Evolutionary conservation across 2,888 invertebrate genomes (phyloP).

Genomic region (Hirudinaria manillensis): DNA sequence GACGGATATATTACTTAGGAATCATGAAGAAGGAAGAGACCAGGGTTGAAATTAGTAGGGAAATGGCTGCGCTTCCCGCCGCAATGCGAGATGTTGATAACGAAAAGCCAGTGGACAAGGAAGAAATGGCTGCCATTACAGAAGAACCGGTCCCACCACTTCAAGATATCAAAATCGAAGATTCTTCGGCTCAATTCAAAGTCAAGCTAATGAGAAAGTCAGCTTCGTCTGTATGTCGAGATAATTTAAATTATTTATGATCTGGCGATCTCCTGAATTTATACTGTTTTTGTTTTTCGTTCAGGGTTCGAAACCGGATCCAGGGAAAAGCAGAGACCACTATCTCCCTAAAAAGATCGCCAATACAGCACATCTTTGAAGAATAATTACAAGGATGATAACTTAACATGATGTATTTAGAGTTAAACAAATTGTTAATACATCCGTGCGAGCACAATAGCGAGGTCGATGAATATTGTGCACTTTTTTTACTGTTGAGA

Average conservation of each 20-base stretch:
- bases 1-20: constrained; percentile 7
- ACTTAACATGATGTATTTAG: too few relatives aligned
- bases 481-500: too few relatives aligned
- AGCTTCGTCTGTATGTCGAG: not conserved
- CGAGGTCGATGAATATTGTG: too few relatives aligned
- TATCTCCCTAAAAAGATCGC: not conserved
- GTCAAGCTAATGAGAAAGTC: constrained; percentile 10
- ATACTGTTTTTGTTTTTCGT: not conserved
- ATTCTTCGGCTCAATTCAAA: not conserved
- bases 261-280: not conserved
- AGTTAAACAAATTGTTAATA: too few relatives aligned
- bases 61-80: not conserved
- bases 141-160: not conserved
- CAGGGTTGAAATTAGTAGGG: not conserved
- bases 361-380: not conserved
- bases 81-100: not conserved
- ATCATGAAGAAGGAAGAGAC: constrained; percentile 9
- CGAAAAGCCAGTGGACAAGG: not conserved
- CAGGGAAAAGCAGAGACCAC: not conserved
- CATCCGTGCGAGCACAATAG: too few relatives aligned
- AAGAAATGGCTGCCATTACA: not conserved
- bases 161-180: not conserved
- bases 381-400: too few relatives aligned
- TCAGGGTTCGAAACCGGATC: not conserved
- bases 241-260: too few relatives aligned